Evolutionary conservation across 2,888 invertebrate species (phyloP), one percentile per base, ranked within the genome.

Genomic region (Galeruca laticollis): DNA sequence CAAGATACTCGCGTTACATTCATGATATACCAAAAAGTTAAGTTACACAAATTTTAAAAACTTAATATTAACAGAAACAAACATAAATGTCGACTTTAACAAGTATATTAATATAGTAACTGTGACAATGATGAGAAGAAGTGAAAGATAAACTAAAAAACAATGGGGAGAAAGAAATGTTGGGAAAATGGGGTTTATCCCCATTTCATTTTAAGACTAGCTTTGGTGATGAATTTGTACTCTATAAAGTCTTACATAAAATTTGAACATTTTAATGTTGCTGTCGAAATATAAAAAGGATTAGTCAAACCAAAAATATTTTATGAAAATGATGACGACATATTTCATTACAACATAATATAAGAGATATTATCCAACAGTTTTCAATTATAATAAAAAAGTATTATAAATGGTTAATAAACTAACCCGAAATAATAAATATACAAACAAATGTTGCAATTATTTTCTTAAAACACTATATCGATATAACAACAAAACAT

Each of bases 1-100:
- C 26, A 35, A 31, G 35, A 33, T 54, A 63, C 54, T 61, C 52
- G 63, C 54, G n/a, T 54, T 63, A 63, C 63, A 63, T 63, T 63
- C 54, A 63, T 52, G 20, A 49, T 21, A 43, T 63, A 63, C 63
- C 63, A 63, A 63, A 21, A 35, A 33, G 18, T 54, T 26, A 56
- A 33, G 56, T 56, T 33, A 63, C 52, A 11, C 20, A 57, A 40
- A 20, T 4, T 13, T 52, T 21, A 11, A n/a, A 40, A 63, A 63
- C 35, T 49, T 62, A 62, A 63, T 35, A 20, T 52, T 35, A 62
- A 61, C 37, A 62, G 11, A 52, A 52, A 33, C 35, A 62, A 52
- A 54, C 9, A 63, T 40, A 47, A 47, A 15, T 47, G 54, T 15
- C 54, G 15, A 31, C n/a, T 21, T 13, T 18, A 35, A 35, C 31